phyloP scores from a whole-genome alignment of 2,113 vertebrate genomes.

The Catagonus wagneri region DNA sequence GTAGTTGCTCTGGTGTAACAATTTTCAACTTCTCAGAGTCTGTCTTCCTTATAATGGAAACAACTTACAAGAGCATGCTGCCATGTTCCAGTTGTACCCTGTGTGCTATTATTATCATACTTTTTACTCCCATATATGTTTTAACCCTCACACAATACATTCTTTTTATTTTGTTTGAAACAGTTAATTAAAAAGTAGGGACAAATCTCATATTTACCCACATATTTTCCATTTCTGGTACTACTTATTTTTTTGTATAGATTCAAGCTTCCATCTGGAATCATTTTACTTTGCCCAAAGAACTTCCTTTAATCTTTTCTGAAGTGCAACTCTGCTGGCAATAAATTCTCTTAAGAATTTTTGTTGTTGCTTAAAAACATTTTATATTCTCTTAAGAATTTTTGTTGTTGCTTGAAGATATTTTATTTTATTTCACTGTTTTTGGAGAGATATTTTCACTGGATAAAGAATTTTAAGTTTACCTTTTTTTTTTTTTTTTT shows the following conservation, averaged over 20 bases:
- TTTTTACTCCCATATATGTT: background rate
- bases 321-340: background rate
- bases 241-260: slow-evolving; percentile 56
- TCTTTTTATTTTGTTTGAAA: slow-evolving; percentile 47
- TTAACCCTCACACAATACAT: background rate
- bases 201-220: background rate
- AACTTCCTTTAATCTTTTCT: slow-evolving; percentile 49
- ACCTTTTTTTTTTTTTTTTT: background rate
- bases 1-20: background rate
- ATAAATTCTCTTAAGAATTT: background rate
- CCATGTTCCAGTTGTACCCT: background rate
- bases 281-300: slow-evolving; percentile 48
- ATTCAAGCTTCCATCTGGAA: slow-evolving; percentile 28
- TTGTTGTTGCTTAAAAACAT: slow-evolving; percentile 1
- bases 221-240: slow-evolving; percentile 45
- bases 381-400: background rate
- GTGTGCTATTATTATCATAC: background rate
- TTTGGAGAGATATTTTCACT: slow-evolving; percentile 22
- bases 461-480: slow-evolving; percentile 28
- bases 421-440: slow-evolving; percentile 57
- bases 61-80: background rate
- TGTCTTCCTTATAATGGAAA: too few relatives aligned
- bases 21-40: background rate
- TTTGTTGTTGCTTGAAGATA: background rate
- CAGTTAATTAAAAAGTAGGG: slow-evolving; percentile 45